These are phyloP conservation scores for Sebastolobus altivelis DNA, from an alignment of 2,797 vertebrate genomes.

Conservation along the genomic window DNA sequence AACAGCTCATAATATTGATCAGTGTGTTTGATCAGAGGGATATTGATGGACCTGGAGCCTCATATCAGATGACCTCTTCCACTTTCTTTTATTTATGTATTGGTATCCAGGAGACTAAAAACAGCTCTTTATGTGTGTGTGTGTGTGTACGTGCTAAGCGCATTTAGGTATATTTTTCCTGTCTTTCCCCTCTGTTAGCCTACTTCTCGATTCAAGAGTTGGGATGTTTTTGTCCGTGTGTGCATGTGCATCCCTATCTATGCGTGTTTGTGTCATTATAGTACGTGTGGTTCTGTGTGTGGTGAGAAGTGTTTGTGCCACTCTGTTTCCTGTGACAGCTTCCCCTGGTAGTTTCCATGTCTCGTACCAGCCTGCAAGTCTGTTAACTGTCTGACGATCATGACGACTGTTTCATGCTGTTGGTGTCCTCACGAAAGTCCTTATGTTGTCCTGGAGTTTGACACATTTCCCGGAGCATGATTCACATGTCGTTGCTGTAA, in stretches of 20 bases:
- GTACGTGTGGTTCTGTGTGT: not conserved
- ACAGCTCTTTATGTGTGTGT: not conserved
- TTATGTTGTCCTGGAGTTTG: not conserved
- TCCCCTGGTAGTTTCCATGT: constrained; percentile 62
- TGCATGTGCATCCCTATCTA: not conserved
- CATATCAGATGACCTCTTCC: constrained; percentile 25
- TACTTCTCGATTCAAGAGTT: not conserved
- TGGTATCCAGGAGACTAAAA: constrained; percentile 37
- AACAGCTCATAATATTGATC: constrained; percentile 74
- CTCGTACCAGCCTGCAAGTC: constrained; percentile 34
- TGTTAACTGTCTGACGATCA: not conserved
- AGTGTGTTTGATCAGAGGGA: constrained; percentile 57
- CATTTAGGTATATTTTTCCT: not conserved
- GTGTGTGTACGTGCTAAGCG: not conserved
- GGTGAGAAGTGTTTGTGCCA: constrained; percentile 33
- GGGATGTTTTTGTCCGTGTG: not conserved
- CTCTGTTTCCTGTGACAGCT: constrained; percentile 42
- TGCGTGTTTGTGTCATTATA: not conserved
- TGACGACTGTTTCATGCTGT: constrained; percentile 1
- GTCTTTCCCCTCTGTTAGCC: not conserved
- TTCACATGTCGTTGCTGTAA: not conserved
- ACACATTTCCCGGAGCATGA: not conserved
- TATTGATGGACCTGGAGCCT: constrained; percentile 55
- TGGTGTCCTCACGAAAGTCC: not conserved
- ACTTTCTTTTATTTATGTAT: constrained; percentile 32